These are phyloP conservation scores for Uria aalge DNA, from an alignment of 2,113 vertebrate species.

Conservation along the genomic window DNA sequence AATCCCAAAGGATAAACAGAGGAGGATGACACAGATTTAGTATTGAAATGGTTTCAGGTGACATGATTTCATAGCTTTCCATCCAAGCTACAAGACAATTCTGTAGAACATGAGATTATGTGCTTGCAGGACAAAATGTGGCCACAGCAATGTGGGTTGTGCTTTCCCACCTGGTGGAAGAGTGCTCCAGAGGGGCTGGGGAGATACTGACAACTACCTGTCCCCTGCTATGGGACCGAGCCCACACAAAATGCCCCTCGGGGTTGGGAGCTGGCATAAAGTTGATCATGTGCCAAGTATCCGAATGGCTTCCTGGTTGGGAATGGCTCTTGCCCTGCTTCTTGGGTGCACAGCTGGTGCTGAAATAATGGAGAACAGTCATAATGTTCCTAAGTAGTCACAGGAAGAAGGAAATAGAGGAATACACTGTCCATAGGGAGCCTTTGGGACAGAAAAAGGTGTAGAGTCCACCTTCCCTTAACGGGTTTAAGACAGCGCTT, in stretches of 20 bases:
- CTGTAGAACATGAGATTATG: not conserved
- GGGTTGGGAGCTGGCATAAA: not conserved
- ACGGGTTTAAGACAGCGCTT: not conserved
- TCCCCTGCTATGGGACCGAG: not conserved
- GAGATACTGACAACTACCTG: not conserved
- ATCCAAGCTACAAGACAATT: not conserved
- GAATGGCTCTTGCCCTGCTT: not conserved
- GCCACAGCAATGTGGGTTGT: not conserved
- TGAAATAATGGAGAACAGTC: not conserved
- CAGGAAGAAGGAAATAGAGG: not conserved
- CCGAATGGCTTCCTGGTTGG: not conserved
- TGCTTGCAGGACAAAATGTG: not conserved
- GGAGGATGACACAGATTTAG: not conserved
- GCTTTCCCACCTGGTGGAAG: not conserved
- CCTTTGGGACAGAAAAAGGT: not conserved
- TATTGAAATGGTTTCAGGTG: not conserved
- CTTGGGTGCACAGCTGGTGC: not conserved
- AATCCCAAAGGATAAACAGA: conserved; percentile 6
- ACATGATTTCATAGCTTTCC: not conserved
- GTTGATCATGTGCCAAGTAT: not conserved
- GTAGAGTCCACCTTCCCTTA: not conserved
- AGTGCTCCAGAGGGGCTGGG: not conserved
- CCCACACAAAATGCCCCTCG: not conserved
- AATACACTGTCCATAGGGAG: not conserved
- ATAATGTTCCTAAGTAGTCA: not conserved